These are phyloP conservation scores for Metacarcinus magister DNA, from an alignment of 2,888 invertebrate genomes.

Conservation along the genomic window DNA sequence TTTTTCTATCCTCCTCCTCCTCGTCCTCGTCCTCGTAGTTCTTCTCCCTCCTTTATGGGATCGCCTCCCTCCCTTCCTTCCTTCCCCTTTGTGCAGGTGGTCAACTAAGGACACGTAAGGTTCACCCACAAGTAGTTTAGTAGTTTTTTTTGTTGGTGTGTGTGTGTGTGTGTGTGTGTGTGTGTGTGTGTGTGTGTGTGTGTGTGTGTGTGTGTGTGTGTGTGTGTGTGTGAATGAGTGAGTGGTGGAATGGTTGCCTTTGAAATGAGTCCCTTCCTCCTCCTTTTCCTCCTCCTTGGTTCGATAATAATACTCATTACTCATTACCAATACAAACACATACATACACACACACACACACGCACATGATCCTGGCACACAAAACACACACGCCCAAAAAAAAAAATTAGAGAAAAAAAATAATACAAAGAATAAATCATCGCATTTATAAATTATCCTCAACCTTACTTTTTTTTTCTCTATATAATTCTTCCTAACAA, in stretches of 20 bases:
- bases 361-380: no score
- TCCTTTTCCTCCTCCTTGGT: no score
- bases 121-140: background rate
- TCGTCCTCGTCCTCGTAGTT: background rate
- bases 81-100: background rate
- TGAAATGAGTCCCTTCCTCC: no score
- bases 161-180: background rate
- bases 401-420: no score
- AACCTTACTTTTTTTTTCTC: no score
- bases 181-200: background rate
- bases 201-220: background rate
- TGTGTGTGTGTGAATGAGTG: background rate
- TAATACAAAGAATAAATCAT: no score
- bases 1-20: background rate
- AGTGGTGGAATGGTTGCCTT: background rate
- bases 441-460: no score
- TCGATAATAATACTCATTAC: no score
- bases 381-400: no score
- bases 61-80: background rate
- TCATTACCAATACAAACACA: no score
- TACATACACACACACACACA: no score
- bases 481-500: no score
- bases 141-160: background rate
- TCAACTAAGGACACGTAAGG: background rate
- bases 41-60: background rate